Evolutionary conservation across 2,113 vertebrate genomes (phyloP).

Genomic region (Romanogobio albipinnatus): DNA sequence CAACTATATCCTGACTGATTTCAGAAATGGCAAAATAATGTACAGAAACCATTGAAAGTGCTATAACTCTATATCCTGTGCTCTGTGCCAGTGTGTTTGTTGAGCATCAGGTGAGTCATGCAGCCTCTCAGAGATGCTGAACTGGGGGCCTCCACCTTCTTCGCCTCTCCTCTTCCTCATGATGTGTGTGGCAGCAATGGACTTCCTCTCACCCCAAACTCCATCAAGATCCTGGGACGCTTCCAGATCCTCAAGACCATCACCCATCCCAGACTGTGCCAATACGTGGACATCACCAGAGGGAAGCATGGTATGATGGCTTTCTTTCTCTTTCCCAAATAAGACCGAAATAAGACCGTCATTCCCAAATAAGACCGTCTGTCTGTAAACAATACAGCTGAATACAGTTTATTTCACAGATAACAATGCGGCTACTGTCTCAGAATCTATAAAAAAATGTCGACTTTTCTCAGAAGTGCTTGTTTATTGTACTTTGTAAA

Average conservation of each 20-base stretch:
- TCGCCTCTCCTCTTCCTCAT: conserved; percentile 94
- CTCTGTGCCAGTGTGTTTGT: not conserved
- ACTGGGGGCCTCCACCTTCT: conserved; percentile 96
- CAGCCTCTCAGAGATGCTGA: conserved; percentile 88
- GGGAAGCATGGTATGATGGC: conserved; percentile 89
- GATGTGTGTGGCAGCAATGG: conserved; percentile 99
- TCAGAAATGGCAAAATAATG: not conserved
- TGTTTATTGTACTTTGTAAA: not conserved
- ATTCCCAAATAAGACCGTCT: no score
- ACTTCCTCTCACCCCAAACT: conserved; percentile 96
- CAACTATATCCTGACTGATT: no score
- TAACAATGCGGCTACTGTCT: not conserved
- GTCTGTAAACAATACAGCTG: not conserved
- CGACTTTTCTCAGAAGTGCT: not conserved
- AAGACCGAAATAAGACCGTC: no score
- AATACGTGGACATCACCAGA: conserved; percentile 94
- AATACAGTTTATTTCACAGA: not conserved
- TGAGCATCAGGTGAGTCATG: conserved; percentile 73
- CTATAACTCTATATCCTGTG: not conserved
- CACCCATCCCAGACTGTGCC: conserved; percentile 93
- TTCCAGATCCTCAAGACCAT: conserved; percentile 97
- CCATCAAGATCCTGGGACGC: conserved; percentile 96
- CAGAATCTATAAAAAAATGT: not conserved
- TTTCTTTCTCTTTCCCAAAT: no score
- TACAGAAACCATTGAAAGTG: not conserved